Conservation (phyloP, 2,888 invertebrate genomes). For the Leucophora obtusa region DNA sequence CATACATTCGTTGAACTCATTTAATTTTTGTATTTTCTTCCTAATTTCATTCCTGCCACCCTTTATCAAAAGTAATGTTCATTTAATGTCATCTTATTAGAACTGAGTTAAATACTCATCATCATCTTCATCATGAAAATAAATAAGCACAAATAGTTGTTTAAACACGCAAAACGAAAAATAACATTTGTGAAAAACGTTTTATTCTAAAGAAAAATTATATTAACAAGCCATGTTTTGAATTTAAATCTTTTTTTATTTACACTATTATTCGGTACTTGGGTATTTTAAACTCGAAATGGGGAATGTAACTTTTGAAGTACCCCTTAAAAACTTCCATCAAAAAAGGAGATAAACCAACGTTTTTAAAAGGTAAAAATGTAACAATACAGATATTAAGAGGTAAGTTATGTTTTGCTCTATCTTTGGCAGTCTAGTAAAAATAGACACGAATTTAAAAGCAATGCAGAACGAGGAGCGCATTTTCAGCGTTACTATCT, state of each 20-base stretch:
- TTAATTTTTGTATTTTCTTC: slow-evolving; percentile 2
- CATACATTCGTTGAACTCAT: slow-evolving; percentile 23
- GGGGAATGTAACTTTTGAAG: neutral
- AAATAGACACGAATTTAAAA: too few species aligned
- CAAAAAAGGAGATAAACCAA: too few species aligned
- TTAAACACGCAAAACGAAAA: slow-evolving; percentile 32
- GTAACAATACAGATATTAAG: too few species aligned
- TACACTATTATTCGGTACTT: slow-evolving; percentile 27
- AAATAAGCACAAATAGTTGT: slow-evolving; percentile 26
- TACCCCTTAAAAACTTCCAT: too few species aligned
- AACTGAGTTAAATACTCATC: slow-evolving; percentile 43
- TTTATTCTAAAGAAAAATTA: too few species aligned
- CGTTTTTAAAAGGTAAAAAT: too few species aligned
- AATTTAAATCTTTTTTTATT: slow-evolving; percentile 24
- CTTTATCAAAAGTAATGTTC: slow-evolving; percentile 8
- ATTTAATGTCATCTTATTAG: slow-evolving; percentile 38
- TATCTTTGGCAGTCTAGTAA: too few species aligned
- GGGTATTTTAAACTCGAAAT: slow-evolving; percentile 17
- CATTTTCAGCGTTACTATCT: too few species aligned
- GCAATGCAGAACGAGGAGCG: too few species aligned
- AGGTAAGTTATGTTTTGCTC: too few species aligned
- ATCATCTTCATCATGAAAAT: slow-evolving; percentile 40
- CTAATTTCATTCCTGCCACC: neutral
- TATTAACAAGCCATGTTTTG: slow-evolving; percentile 48
- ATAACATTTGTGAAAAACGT: slow-evolving; percentile 45